These are phyloP conservation scores for Cossypha polioptera DNA, from an alignment of 2,797 vertebrate genomes.

Conservation along the genomic window DNA sequence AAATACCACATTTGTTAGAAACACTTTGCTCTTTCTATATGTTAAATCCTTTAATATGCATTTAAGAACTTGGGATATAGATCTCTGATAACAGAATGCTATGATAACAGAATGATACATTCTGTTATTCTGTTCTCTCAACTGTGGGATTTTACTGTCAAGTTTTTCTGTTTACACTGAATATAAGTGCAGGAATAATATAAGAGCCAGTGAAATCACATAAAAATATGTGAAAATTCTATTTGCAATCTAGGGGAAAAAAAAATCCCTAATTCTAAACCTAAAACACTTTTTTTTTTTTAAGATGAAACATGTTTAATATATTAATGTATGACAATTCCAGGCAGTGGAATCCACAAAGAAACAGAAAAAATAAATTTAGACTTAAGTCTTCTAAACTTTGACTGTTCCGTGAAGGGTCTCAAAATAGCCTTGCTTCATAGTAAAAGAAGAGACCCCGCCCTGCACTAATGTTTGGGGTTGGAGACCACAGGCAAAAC, in stretches of 20 bases:
- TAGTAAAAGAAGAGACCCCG: neutral
- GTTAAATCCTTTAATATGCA: neutral
- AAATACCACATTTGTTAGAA: neutral
- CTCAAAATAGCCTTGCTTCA: neutral
- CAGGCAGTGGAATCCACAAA: neutral
- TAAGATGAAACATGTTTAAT: neutral
- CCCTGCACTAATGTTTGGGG: neutral
- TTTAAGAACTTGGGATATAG: neutral
- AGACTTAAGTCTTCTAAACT: neutral
- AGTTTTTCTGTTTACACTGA: neutral
- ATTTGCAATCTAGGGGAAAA: neutral
- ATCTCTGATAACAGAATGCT: too few species aligned
- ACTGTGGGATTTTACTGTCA: neutral
- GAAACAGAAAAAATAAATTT: neutral
- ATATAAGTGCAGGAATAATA: neutral
- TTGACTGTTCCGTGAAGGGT: neutral
- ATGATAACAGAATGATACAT: neutral
- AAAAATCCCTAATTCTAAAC: neutral
- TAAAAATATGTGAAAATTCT: neutral
- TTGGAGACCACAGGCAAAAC: neutral
- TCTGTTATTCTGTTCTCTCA: neutral
- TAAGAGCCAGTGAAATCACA: neutral
- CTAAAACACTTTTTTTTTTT: neutral
- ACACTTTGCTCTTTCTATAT: neutral
- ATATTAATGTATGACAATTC: neutral